Base-by-base conservation (phyloP, 2,113 vertebrate species). In the Engraulis encrasicolus region DNA sequence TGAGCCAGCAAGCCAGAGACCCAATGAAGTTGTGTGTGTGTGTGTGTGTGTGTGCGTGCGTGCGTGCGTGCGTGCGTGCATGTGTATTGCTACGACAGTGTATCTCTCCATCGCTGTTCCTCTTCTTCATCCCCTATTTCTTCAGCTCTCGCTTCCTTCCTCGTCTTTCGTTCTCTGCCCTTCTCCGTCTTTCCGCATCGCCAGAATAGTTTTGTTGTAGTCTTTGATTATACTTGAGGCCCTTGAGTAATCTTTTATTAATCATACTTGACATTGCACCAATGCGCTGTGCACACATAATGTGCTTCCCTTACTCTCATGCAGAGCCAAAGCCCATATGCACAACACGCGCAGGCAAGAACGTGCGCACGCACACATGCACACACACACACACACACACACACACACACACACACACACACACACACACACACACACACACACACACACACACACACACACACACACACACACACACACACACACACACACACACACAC, bases 261-360 rank as follows among this genome's bases (percentile, higher is more conserved):
- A 66, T 66, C 20, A 31, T 31, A 66, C 58, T 66, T 66, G 58
- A 66, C 58, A 66, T 66, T 66, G 58, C 58, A 66, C 58, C 23
- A 66, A 66, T 2, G 12, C 58, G 27, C 58, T 27, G n/a, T n/a
- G n/a, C n/a, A n/a, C n/a, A n/a, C n/a, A n/a, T n/a, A n/a, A n/a
- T n/a, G n/a, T n/a, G n/a, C n/a, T n/a, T n/a, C n/a, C n/a, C n/a
- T n/a, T n/a, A n/a, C n/a, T n/a, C n/a, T n/a, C n/a, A n/a, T n/a
- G n/a, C n/a, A n/a, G n/a, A n/a, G n/a, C 40, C 40, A 45, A 45
- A 45, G 40, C 9, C 40, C 9, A 45, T 9, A 45, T 45, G 40
- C 9, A 3, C 40, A 45, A 45, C 40, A 45, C 3, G 40, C 4
- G n/a, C n/a, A n/a, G n/a, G n/a, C n/a, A n/a, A n/a, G n/a, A n/a